Conservation (phyloP, 2,113 vertebrate genomes). For the Xiphophorus hellerii region DNA sequence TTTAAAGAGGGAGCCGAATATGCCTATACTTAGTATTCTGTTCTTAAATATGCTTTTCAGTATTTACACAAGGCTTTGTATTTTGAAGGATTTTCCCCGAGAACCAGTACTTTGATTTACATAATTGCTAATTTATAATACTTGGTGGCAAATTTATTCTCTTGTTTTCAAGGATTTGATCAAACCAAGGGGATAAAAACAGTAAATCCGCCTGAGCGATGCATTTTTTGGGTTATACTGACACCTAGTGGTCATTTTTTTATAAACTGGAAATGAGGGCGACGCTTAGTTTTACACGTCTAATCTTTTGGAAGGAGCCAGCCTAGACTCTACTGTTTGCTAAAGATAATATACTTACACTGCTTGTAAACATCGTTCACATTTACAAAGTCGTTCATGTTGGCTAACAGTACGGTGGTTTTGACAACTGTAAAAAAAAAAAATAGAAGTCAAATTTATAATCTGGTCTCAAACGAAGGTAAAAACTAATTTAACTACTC, state of each 20-base stretch:
- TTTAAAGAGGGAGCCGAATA: too few species aligned
- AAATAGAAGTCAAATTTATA: slow-evolving; percentile 8
- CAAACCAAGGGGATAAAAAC: neutral
- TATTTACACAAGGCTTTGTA: too few species aligned
- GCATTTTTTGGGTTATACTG: slow-evolving; percentile 18
- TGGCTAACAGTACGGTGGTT: slow-evolving; percentile 89
- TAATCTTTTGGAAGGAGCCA: neutral
- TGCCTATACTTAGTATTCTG: too few species aligned
- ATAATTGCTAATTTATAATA: neutral
- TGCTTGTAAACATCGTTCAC: slow-evolving; percentile 92
- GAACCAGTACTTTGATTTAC: too few species aligned
- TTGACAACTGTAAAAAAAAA: slow-evolving; percentile 90
- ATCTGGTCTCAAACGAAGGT: neutral
- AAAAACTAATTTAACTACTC: accelerated
- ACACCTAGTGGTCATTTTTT: slow-evolving; percentile 47
- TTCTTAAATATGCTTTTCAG: too few species aligned
- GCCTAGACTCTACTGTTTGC: neutral
- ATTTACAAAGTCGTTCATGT: slow-evolving; percentile 91
- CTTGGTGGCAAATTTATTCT: neutral
- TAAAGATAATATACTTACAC: slow-evolving; percentile 82
- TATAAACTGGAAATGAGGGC: neutral
- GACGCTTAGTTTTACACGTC: neutral
- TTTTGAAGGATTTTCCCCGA: too few species aligned
- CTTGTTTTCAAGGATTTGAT: neutral
- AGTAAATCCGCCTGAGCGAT: too few species aligned